These are phyloP conservation scores for Platysternon megacephalum DNA, from an alignment of 2,113 vertebrate genomes.

Conservation along the genomic window DNA sequence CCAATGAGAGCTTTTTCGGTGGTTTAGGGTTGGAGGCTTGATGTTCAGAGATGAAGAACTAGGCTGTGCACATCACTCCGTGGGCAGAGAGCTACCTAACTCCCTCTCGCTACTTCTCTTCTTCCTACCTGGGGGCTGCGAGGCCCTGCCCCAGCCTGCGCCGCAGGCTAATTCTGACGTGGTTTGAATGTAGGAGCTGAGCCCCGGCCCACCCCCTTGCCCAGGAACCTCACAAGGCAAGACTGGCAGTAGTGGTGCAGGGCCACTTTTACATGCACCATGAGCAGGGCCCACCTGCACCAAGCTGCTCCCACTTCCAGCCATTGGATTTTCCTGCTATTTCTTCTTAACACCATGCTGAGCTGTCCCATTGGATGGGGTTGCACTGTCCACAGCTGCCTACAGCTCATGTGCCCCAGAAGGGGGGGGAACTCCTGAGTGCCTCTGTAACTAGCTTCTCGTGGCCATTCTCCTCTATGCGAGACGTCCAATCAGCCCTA, in stretches of 20 bases:
- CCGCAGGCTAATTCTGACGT: neutral
- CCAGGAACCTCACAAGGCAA: neutral
- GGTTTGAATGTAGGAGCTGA: neutral
- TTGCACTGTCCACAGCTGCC: neutral
- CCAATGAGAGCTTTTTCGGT: neutral
- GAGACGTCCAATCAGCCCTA: neutral
- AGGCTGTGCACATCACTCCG: neutral
- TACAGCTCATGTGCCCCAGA: neutral
- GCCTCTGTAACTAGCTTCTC: neutral
- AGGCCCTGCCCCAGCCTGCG: accelerated
- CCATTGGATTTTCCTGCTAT: neutral
- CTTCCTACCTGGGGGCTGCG: accelerated
- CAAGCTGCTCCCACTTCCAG: neutral
- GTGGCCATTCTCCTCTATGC: neutral
- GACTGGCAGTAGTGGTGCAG: neutral
- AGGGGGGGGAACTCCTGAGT: neutral
- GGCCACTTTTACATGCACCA: neutral
- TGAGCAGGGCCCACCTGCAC: neutral
- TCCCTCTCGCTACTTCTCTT: neutral
- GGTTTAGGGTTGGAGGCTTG: neutral
- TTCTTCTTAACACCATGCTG: neutral
- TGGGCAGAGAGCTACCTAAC: neutral
- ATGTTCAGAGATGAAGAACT: neutral
- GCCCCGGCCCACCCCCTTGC: neutral
- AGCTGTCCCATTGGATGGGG: neutral